A percentile compares a stretch with the other conserved stretches of the same genome.
These are phyloP conservation scores for Apamea epomidion DNA, from an alignment of 2,888 invertebrate species.

Conservation along the genomic window DNA sequence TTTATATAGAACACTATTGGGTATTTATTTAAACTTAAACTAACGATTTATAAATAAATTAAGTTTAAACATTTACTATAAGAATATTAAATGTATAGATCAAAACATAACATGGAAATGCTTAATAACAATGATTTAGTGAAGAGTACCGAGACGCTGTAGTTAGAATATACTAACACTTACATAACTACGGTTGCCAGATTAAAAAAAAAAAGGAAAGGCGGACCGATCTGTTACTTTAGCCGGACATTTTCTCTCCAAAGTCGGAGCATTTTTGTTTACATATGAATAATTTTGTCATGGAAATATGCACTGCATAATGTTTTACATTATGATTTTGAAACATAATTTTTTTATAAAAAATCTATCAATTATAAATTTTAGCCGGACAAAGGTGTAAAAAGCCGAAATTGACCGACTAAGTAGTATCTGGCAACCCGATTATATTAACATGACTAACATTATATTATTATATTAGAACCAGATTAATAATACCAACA, in stretches of 20 bases:
- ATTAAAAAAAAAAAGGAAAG: conserved; percentile 20
- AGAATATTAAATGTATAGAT: conserved; percentile 44
- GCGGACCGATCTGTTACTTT: conserved; percentile 37
- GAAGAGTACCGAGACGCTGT: conserved; percentile 1
- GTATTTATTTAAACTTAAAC: conserved; percentile 54
- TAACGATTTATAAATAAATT: conserved; percentile 53
- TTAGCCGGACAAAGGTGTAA: conserved; percentile 39
- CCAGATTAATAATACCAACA: conserved; percentile 37
- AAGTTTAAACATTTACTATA: conserved; percentile 29
- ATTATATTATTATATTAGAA: conserved; percentile 35
- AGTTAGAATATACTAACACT: conserved; percentile 36
- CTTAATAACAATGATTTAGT: conserved; percentile 58
- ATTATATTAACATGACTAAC: conserved; percentile 25
- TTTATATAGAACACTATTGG: conserved; percentile 37
- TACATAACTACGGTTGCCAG: conserved; percentile 49
- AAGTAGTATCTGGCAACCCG: conserved; percentile 49
- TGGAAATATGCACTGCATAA: conserved; percentile 12
- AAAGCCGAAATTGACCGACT: conserved; percentile 47
- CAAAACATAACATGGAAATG: conserved; percentile 47
- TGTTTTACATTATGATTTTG: conserved; percentile 11
- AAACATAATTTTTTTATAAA: not conserved
- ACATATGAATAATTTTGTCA: conserved; percentile 22
- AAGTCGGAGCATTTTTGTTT: not conserved
- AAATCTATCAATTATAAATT: not conserved
- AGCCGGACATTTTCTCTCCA: conserved; percentile 26